A percentile compares a stretch with the other conserved stretches of the same genome.
phyloP scores from a whole-genome alignment of 2,888 invertebrate genomes.

The Eudasyphora cyanicolor region DNA sequence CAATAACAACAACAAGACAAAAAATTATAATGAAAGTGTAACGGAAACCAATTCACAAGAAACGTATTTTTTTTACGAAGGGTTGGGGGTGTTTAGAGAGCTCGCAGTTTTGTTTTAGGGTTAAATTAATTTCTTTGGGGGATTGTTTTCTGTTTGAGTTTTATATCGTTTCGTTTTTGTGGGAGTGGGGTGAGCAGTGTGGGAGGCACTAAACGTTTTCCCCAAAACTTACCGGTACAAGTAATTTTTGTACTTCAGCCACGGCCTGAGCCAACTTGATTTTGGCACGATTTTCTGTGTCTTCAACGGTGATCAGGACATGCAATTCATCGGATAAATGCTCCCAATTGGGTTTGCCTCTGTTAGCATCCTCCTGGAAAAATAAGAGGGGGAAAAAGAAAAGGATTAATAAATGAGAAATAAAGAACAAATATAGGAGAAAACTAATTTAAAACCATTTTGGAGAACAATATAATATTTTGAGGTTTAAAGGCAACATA shows the following conservation, averaged over 20 bases:
- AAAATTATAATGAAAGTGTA: background rate
- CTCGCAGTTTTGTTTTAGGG: background rate
- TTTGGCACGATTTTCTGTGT: constrained; percentile 97
- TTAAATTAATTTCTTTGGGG: background rate
- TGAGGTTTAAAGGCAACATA: too few relatives aligned
- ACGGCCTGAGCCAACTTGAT: constrained; percentile 97
- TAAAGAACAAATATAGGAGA: constrained; percentile 11
- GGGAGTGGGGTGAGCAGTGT: too few relatives aligned
- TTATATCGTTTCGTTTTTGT: background rate
- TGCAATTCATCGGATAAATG: constrained; percentile 99
- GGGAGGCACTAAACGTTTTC: background rate
- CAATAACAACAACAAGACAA: background rate
- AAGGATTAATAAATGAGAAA: constrained; percentile 1
- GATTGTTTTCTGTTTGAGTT: constrained; percentile 22
- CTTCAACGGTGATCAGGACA: constrained; percentile 98
- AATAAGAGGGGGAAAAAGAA: background rate
- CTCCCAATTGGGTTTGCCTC: constrained; percentile 99
- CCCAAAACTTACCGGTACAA: constrained; percentile 92
- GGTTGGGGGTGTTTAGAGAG: too few relatives aligned
- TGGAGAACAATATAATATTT: too few relatives aligned
- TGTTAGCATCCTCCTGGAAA: constrained; percentile 96
- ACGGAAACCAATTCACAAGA: background rate
- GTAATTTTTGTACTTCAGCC: constrained; percentile 98
- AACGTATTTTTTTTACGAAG: background rate
- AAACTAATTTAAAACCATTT: background rate